Percentiles rank a stretch among this genome's conserved stretches.
Evolutionary conservation across 2,113 vertebrate genomes (phyloP).

Genomic region (Hemiscyllium ocellatum): DNA sequence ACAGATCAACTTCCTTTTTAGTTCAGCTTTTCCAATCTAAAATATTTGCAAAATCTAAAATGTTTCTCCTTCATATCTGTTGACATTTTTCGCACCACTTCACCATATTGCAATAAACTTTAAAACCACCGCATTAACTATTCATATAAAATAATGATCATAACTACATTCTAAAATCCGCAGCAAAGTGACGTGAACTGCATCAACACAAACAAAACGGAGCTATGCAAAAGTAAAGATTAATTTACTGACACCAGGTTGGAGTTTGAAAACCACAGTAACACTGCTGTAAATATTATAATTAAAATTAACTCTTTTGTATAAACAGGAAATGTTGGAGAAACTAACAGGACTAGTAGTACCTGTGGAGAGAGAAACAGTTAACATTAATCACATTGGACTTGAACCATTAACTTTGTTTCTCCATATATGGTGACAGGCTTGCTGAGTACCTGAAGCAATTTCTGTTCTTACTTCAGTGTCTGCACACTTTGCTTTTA

Average conservation of each 20-base stretch:
- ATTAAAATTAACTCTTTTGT: not conserved
- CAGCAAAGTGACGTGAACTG: not conserved
- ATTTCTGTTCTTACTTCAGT: too few relatives aligned
- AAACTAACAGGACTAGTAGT: too few relatives aligned
- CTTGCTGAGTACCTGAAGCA: too few relatives aligned
- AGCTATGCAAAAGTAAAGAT: not conserved
- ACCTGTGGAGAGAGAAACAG: too few relatives aligned
- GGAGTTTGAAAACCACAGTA: not conserved
- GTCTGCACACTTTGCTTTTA: too few relatives aligned
- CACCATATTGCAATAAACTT: not conserved
- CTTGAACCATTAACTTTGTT: too few relatives aligned
- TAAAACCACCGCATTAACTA: not conserved
- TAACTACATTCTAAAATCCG: not conserved
- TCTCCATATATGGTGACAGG: too few relatives aligned
- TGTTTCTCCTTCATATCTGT: not conserved
- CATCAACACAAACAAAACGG: not conserved
- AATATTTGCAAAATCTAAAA: constrained; percentile 7
- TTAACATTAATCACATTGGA: too few relatives aligned
- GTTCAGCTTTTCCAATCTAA: constrained; percentile 3
- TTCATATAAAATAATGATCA: not conserved
- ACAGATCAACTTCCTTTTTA: not conserved
- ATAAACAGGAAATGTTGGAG: too few relatives aligned
- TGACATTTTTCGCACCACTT: not conserved
- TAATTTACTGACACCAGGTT: not conserved
- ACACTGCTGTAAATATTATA: not conserved